Evolutionary conservation across 2,113 vertebrate genomes (phyloP).

Genomic region (Leptocoma aspasia): DNA sequence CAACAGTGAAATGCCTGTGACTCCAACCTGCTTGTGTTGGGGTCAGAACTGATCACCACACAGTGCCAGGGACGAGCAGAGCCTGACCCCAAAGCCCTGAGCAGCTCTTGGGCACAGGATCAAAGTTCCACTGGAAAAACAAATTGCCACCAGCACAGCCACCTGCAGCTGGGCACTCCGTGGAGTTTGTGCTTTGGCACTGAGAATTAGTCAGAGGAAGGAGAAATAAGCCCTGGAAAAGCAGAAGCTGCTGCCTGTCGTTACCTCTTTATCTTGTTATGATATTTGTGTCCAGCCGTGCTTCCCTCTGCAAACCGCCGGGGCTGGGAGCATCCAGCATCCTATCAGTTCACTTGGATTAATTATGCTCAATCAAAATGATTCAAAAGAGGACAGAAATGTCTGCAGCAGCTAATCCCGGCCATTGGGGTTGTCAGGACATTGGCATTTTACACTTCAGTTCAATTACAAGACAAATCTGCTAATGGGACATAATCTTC

Average conservation of each 20-base stretch:
- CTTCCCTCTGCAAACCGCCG: background rate
- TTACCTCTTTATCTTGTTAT: background rate
- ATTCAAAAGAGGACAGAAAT: background rate
- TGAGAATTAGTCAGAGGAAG: background rate
- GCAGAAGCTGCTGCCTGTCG: background rate
- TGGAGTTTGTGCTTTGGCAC: background rate
- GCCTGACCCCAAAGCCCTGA: background rate
- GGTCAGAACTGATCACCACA: background rate
- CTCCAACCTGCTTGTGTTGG: rapidly evolving
- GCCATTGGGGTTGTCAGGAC: constrained; percentile 17
- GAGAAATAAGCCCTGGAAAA: background rate
- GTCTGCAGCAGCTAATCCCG: constrained; percentile 24
- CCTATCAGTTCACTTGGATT: background rate
- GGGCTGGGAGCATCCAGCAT: background rate
- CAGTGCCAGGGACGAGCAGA: rapidly evolving
- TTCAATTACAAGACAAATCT: constrained; percentile 64
- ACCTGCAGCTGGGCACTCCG: background rate
- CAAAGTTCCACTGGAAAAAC: background rate
- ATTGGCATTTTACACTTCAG: constrained; percentile 51
- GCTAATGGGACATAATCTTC: constrained; percentile 59
- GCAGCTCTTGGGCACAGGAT: background rate
- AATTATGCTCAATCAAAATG: constrained; percentile 45
- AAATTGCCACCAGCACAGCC: rapidly evolving
- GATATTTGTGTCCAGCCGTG: background rate
- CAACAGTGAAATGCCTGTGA: background rate